These are phyloP conservation scores for Pararge aegeria DNA, from an alignment of 1,140 invertebrate genomes.

Conservation along the genomic window DNA sequence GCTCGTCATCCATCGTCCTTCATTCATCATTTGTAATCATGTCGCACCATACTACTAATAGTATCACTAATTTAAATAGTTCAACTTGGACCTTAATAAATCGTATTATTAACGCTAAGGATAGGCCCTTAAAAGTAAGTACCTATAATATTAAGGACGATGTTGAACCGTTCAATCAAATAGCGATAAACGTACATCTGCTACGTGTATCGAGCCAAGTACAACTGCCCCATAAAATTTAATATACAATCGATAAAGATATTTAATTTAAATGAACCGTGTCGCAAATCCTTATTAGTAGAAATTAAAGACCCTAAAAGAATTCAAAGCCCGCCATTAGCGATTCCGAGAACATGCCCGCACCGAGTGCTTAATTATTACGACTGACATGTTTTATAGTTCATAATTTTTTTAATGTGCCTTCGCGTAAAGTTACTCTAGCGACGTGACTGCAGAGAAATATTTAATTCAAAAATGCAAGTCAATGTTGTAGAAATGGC, in stretches of 20 bases:
- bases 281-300: not conserved
- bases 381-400: conserved; percentile 11
- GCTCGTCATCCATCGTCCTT: no score
- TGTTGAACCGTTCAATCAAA: not conserved
- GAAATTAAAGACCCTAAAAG: conserved; percentile 8
- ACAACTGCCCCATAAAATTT: not conserved
- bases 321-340: not conserved
- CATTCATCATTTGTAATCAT: no score
- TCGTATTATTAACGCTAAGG: no score
- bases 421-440: not conserved
- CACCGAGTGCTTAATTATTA: conserved; percentile 5
- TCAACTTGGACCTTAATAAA: no score
- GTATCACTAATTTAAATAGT: no score
- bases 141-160: no score
- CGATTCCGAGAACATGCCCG: conserved; percentile 3
- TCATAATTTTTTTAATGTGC: conserved; percentile 17
- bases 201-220: not conserved
- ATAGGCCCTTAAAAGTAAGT: no score
- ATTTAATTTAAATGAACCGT: not conserved
- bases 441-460: no score
- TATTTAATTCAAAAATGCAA: no score
- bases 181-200: not conserved
- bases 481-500: no score
- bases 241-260: not conserved
- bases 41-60: no score